A percentile compares a stretch with the other conserved stretches of the same genome.
Conservation (phyloP, 2,888 invertebrate species). For the Empis stercorea region DNA sequence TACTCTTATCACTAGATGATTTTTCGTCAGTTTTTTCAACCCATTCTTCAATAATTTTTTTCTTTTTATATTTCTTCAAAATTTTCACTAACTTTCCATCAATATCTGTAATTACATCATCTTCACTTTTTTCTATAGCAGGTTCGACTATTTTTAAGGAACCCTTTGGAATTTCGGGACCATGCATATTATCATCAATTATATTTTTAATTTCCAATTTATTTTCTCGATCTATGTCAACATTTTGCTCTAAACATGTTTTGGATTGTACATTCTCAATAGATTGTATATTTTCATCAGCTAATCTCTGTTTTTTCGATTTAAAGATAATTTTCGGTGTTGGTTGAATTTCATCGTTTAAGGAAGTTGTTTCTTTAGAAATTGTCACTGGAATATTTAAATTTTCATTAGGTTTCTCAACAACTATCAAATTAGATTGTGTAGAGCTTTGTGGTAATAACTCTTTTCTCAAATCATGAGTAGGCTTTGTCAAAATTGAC, state of each 20-base stretch:
- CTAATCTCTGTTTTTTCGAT: conserved; percentile 16
- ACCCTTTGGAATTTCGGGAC: conserved; percentile 21
- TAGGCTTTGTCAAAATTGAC: conserved; percentile 23
- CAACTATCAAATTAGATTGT: conserved; percentile 20
- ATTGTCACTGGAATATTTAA: not conserved
- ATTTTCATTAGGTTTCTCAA: not conserved
- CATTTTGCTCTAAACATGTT: too few species aligned
- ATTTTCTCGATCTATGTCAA: not conserved
- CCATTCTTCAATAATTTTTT: conserved; percentile 19
- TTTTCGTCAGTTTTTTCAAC: conserved; percentile 16
- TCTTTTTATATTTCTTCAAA: conserved; percentile 8
- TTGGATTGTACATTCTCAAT: too few species aligned
- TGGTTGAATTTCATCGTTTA: not conserved
- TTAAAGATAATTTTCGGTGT: conserved; percentile 20
- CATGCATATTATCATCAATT: conserved; percentile 17
- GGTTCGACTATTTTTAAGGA: too few species aligned
- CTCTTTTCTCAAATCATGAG: conserved; percentile 42
- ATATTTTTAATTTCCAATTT: not conserved
- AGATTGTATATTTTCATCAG: conserved; percentile 14
- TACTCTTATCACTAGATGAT: not conserved
- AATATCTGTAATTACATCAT: not conserved
- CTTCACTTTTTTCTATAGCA: too few species aligned
- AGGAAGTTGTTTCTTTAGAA: not conserved
- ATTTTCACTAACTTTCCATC: conserved; percentile 11
- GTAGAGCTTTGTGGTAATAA: conserved; percentile 58